phyloP scores from a whole-genome alignment of 1,140 invertebrate genomes.

The Brachionus koreanus region DNA sequence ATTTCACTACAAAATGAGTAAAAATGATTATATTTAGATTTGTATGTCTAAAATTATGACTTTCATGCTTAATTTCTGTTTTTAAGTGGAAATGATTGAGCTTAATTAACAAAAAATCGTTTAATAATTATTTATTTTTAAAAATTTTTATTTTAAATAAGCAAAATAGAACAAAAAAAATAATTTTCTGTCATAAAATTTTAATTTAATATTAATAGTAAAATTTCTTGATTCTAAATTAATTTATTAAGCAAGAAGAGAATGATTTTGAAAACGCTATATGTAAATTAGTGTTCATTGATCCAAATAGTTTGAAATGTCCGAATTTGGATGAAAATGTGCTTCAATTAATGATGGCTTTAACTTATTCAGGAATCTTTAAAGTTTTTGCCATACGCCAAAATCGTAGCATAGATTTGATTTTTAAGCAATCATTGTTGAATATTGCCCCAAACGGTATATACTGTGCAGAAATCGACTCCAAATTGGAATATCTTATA shows the following conservation, averaged over 20 bases:
- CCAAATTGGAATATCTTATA: conserved; percentile 25
- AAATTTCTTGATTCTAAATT: too few relatives aligned
- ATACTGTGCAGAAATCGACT: conserved; percentile 28
- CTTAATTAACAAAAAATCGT: too few relatives aligned
- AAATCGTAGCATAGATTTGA: neutral
- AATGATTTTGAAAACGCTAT: neutral
- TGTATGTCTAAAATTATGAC: too few relatives aligned
- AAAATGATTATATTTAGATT: too few relatives aligned
- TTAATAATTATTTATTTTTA: too few relatives aligned
- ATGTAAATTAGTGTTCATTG: conserved; percentile 6
- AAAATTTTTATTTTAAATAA: too few relatives aligned
- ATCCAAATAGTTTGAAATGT: neutral
- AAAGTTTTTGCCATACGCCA: neutral
- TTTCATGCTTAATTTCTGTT: too few relatives aligned
- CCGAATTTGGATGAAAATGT: neutral
- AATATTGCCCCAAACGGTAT: conserved; percentile 31
- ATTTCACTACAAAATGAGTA: too few relatives aligned
- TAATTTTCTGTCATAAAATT: too few relatives aligned
- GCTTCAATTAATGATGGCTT: neutral
- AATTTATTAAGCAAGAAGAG: neutral
- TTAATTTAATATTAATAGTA: too few relatives aligned
- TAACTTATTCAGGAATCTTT: conserved; percentile 32
- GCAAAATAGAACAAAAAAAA: too few relatives aligned
- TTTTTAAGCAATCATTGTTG: neutral
- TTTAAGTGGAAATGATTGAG: too few relatives aligned